Evolutionary conservation across 30 jellyfish, hydroid and myxozoan species (phyloP).

Genomic region (Cassiopea xamachana): DNA sequence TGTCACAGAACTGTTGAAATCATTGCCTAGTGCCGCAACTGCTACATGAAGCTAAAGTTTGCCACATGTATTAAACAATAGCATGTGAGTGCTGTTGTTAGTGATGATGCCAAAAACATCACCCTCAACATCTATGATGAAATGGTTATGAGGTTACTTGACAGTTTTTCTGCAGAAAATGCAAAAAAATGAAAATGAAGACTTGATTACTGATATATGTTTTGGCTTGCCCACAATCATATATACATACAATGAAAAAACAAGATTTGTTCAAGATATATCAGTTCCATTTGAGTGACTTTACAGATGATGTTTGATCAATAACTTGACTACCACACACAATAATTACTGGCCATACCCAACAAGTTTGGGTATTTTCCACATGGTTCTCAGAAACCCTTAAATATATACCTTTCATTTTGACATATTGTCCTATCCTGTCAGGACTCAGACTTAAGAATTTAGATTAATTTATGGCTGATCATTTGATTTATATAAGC

Average conservation of each 20-base stretch:
- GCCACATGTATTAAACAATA: not conserved
- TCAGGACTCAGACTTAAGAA: no score
- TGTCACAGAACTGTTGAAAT: no score
- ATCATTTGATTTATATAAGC: no score
- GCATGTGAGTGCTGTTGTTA: not conserved
- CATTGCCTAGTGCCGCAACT: not conserved
- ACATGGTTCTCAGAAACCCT: no score
- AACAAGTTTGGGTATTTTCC: no score
- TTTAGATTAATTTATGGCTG: no score
- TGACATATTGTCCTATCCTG: no score
- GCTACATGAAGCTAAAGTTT: not conserved
- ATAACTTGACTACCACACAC: no score
- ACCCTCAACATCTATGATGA: not conserved
- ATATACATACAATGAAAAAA: not conserved
- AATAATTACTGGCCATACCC: no score
- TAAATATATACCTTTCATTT: no score
- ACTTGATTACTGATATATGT: not conserved
- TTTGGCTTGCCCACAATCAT: not conserved
- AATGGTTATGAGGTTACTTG: not conserved
- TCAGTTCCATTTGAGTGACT: no score
- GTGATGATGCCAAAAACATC: not conserved
- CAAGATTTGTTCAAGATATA: not conserved
- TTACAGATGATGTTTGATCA: no score
- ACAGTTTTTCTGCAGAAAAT: not conserved
- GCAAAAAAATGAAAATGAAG: not conserved